phyloP scores from a whole-genome alignment of 2,113 vertebrate genomes.

The Gavia stellata region DNA sequence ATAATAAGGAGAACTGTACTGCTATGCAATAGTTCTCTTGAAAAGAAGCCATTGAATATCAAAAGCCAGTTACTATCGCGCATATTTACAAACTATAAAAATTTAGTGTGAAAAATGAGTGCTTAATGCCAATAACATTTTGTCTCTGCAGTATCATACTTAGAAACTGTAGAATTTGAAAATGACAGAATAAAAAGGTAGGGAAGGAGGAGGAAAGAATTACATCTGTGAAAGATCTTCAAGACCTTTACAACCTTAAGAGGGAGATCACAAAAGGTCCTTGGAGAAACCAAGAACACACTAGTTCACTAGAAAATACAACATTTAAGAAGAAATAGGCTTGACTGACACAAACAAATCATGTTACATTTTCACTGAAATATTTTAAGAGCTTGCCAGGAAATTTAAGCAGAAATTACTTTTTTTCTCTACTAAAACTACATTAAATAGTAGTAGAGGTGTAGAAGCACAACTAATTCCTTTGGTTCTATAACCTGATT shows the following conservation, averaged over 20 bases:
- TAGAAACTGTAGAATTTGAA: neutral
- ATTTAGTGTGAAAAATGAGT: neutral
- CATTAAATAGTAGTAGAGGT: neutral
- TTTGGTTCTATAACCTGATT: neutral
- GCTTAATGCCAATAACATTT: neutral
- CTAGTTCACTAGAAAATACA: neutral
- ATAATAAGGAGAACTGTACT: neutral
- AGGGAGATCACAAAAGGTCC: neutral
- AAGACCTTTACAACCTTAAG: neutral
- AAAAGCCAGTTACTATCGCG: neutral
- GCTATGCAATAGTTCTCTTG: neutral
- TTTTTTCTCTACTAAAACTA: neutral
- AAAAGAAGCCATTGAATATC: neutral
- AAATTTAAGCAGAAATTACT: neutral
- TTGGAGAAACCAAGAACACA: neutral
- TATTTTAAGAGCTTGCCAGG: neutral
- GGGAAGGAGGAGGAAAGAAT: neutral
- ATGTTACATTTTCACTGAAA: neutral
- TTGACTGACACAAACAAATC: neutral
- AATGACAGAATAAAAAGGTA: neutral
- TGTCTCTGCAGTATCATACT: neutral
- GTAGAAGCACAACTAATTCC: neutral
- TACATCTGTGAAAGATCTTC: neutral
- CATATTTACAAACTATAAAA: neutral
- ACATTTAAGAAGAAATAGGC: neutral